Evolutionary conservation across 2,797 vertebrate species (phyloP), one percentile per base, ranked within the genome.

Genomic region (Phaenicophaeus curvirostris): DNA sequence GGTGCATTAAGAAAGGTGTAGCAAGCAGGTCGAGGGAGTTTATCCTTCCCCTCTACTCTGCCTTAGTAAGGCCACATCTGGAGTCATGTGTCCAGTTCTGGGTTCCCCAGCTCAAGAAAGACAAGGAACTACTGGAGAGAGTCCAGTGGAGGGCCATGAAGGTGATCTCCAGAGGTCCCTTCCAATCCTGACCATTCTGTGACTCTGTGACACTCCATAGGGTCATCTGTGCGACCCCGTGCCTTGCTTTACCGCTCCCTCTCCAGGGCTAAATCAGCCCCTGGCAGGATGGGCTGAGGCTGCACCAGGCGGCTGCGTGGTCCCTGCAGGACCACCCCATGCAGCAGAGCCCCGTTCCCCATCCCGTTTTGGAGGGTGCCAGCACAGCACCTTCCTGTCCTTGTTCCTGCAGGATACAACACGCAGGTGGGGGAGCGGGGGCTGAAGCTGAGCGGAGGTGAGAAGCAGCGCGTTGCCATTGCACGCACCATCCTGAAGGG

Each of bases 391-490:
- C 0, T 76, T 72, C 48, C 41, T 67, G 25, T 37, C 71, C 28
- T 89, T 85, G 28, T 95, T 37, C 73, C 85, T 42, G 42, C 97
- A 99, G 99, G 98, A 67, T 99, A 99, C 33, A 97, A 98, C 31
- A 99, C 99, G 0, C 99, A 98, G 95, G 99, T 99, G 18, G 99
- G 99, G 1, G 99, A 99, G 94, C 97, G 99, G 53, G 99, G 99
- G 5, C 98, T 99, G 96, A 99, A 99, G 98, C 97, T 99, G 95
- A 99, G 99, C 0, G 99, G 99, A 16, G 99, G 99, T 28, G 99
- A 99, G 97, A 99, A 99, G 96, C 99, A 99, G 95, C 98, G 99
- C 1, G 98, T 99, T 0, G 99, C 99, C 89, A 99, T 99, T 0
- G 99, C 99, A 50, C 98, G 99, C 63, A 99, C 99, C 19, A 99